Conservation (phyloP, 1,140 invertebrate genomes). For the Pseudomyrmex dendroicus region DNA sequence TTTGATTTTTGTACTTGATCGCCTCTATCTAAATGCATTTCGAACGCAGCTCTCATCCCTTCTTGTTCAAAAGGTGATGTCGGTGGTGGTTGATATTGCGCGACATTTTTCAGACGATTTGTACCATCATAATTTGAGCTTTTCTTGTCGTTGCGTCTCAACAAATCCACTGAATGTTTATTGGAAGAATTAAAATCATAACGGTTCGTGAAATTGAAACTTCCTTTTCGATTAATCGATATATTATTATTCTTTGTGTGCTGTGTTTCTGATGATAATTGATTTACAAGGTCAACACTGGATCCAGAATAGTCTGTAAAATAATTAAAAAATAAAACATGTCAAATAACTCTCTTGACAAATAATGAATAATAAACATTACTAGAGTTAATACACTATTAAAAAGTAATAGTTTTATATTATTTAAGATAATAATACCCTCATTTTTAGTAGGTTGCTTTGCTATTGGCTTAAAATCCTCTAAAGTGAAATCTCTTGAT, state of each 20-base stretch:
- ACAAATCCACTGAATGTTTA: conserved; percentile 86
- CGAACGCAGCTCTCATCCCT: conserved; percentile 84
- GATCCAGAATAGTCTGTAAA: conserved; percentile 76
- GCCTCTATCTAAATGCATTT: conserved; percentile 86
- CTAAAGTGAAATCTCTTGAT: conserved; percentile 41
- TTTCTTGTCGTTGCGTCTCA: conserved; percentile 83
- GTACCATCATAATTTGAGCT: conserved; percentile 65
- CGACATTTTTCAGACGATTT: conserved; percentile 86
- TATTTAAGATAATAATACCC: conserved; percentile 48
- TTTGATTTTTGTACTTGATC: conserved; percentile 79
- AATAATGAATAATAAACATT: background rate
- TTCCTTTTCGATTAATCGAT: conserved; percentile 76
- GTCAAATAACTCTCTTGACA: background rate
- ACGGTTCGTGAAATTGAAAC: conserved; percentile 78
- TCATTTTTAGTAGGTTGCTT: conserved; percentile 72
- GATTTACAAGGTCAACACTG: conserved; percentile 73
- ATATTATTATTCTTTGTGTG: conserved; percentile 72
- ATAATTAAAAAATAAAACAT: conserved; percentile 26
- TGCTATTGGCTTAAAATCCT: conserved; percentile 48
- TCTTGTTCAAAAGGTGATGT: conserved; percentile 79
- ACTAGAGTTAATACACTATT: background rate
- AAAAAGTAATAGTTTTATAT: background rate
- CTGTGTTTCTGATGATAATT: conserved; percentile 71
- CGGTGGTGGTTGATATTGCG: conserved; percentile 86
- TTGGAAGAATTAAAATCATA: conserved; percentile 76